phyloP scores from a whole-genome alignment of 1,140 invertebrate genomes.

The Drosophila ercepeae region DNA sequence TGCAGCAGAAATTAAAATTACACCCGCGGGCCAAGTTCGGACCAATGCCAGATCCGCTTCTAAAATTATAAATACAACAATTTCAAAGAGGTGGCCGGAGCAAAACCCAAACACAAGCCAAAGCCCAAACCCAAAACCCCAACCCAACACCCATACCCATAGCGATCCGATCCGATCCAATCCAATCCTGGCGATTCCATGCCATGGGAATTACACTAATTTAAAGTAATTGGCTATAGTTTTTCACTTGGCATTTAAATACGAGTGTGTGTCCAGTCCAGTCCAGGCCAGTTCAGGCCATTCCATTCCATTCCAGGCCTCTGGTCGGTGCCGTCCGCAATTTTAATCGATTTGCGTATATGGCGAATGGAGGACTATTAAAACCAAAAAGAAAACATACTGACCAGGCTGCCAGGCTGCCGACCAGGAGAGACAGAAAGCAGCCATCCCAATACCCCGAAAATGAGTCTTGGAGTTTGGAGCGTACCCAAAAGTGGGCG shows the following conservation, averaged over 20 bases:
- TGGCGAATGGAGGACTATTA: conserved; percentile 80
- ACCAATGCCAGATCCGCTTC: conserved; percentile 33
- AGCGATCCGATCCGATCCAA: conserved; percentile 46
- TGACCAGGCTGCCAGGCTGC: conserved; percentile 2
- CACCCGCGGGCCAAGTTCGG: conserved; percentile 72
- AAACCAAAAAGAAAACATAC: conserved; percentile 31
- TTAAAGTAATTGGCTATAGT: conserved; percentile 83
- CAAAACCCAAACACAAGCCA: neutral
- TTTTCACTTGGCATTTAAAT: conserved; percentile 83
- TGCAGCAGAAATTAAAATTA: conserved; percentile 80
- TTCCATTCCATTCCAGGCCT: conserved; percentile 14
- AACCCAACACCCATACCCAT: conserved; percentile 1
- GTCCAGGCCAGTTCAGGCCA: neutral
- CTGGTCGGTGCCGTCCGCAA: conserved; percentile 45
- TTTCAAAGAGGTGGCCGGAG: conserved; percentile 20
- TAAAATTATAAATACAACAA: conserved; percentile 73
- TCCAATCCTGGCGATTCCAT: conserved; percentile 45
- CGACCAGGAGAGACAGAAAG: conserved; percentile 26
- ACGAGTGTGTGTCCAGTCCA: conserved; percentile 48
- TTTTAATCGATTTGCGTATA: conserved; percentile 84
- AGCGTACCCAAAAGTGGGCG: conserved; percentile 80
- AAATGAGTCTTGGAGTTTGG: conserved; percentile 59
- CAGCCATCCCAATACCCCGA: conserved; percentile 60
- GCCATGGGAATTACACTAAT: conserved; percentile 83
- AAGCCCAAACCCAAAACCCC: conserved; percentile 1